These are phyloP conservation scores for Indicator indicator DNA, from an alignment of 2,113 vertebrate genomes.

Conservation along the genomic window DNA sequence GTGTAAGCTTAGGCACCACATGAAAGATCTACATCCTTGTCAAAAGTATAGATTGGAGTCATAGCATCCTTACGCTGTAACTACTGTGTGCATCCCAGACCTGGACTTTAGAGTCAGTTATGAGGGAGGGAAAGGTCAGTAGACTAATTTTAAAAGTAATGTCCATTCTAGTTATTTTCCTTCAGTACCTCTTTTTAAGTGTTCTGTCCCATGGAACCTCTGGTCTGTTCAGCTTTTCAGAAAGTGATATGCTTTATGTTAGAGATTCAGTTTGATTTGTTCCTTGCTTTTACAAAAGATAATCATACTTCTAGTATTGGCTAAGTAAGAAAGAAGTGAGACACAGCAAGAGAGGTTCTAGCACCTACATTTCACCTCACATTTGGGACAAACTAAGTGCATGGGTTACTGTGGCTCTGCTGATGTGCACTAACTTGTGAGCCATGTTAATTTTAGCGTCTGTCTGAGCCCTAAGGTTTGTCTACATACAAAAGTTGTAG, in stretches of 20 bases:
- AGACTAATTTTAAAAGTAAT: conserved; percentile 53
- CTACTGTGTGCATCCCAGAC: neutral
- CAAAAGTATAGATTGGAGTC: neutral
- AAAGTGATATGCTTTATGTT: neutral
- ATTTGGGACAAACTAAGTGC: neutral
- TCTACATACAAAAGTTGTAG: neutral
- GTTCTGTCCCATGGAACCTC: neutral
- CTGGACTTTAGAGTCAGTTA: neutral
- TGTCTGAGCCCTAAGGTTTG: conserved; percentile 27
- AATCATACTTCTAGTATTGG: neutral
- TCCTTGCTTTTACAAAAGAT: neutral
- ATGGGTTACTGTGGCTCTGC: neutral
- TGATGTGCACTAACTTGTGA: conserved; percentile 32
- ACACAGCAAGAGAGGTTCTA: neutral
- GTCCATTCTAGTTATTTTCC: conserved; percentile 30
- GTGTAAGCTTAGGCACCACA: neutral
- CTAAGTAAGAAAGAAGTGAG: neutral
- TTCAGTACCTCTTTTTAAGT: neutral
- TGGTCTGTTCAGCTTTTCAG: neutral
- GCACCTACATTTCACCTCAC: neutral
- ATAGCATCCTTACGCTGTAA: neutral
- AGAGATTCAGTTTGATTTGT: neutral
- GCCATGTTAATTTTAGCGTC: neutral
- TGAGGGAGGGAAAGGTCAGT: conserved; percentile 13
- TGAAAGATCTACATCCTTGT: neutral